Evolutionary conservation across 2,888 invertebrate genomes (phyloP), one percentile per base, ranked within the genome.

Genomic region (Rapana venosa): DNA sequence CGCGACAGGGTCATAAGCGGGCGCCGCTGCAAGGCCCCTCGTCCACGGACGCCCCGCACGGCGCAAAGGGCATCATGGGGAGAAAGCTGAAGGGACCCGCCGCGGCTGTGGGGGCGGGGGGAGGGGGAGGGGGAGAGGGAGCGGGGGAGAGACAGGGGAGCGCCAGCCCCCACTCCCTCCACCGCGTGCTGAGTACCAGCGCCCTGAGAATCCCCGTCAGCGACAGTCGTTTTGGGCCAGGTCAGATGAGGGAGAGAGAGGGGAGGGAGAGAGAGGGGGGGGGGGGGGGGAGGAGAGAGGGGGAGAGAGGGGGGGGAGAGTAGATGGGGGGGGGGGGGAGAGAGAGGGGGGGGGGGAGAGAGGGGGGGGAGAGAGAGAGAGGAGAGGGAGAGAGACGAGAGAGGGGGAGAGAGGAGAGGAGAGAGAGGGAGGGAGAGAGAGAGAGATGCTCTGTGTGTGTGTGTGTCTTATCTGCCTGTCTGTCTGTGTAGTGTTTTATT

Each of bases 141-240:
- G 47, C 22, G 47, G 47, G 83, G 83, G 26, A n/a, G 81, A 32
- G 61, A 22, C 17, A n/a, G 2, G 47, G 79, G 30, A 8, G 35
- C 61, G n/a, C 88, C n/a, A 83, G 85, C 20, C 81, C n/a, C 32
- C 88, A 88, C n/a, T 90, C 89, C 22, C 91, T 96, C 26, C 95
- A 95, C 66, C 92, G 98, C 92, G 98, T 98, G 22, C 97, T 97
- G 92, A 98, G 98, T 96, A 98, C 98, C 92, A 98, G 98, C 94
- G 98, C 98, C 77, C 97, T 98, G 88, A 97, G 98, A 94, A 93
- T 95, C 84, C 94, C 94, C 92, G 98, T 95, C 97, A 97, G 96
- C 97, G 98, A 94, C 97, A 97, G 92, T 97, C 97, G 86, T 98
- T 98, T 96, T 98, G 98, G 98, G 98, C 98, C 95, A 98, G 98